phyloP scores from a whole-genome alignment of 2,797 vertebrate genomes.

The Antennarius maculatus region DNA sequence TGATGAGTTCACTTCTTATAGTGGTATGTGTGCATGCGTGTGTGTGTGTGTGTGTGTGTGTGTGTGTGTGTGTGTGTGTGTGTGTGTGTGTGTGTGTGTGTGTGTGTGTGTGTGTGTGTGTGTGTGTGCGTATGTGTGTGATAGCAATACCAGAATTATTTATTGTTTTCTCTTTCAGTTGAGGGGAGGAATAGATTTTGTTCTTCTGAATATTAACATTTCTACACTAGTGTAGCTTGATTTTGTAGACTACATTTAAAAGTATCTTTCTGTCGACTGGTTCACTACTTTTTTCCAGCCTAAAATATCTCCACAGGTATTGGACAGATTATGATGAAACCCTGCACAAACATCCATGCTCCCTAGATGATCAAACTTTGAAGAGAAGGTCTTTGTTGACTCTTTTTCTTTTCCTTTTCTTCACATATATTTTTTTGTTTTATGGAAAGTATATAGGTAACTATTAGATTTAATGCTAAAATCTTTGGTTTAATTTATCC shows the following conservation, averaged over 20 bases:
- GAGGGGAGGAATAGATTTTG: conserved; percentile 20
- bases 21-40: neutral
- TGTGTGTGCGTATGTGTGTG: no score
- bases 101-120: conserved; percentile 5
- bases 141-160: conserved; percentile 25
- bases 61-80: no score
- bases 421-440: no score
- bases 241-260: conserved; percentile 4
- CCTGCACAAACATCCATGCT: neutral
- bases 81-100: no score
- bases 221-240: conserved; percentile 11
- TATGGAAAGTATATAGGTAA: neutral
- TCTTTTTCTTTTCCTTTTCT: neutral
- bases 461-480: neutral
- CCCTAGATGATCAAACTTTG: neutral
- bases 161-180: conserved; percentile 33
- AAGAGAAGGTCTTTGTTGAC: neutral
- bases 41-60: neutral
- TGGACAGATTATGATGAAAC: neutral
- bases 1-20: no score
- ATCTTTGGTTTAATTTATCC: neutral
- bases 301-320: conserved; percentile 14
- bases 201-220: conserved; percentile 18
- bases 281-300: neutral
- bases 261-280: neutral